Conservation (phyloP, 2,113 vertebrate species). For the Leucopsar rothschildi region DNA sequence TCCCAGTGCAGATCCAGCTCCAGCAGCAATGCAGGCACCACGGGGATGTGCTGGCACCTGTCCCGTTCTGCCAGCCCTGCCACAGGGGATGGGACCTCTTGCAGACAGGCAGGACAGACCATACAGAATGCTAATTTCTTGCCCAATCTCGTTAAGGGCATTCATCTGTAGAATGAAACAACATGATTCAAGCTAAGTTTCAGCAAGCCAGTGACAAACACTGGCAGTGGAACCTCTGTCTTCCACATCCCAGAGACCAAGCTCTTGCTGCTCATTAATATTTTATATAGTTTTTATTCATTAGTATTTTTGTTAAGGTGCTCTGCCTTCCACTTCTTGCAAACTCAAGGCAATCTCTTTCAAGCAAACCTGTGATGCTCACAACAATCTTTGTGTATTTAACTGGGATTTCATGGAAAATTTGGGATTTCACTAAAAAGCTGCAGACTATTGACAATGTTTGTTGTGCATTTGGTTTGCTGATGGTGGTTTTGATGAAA, state of each 20-base stretch:
- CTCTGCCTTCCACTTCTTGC: not conserved
- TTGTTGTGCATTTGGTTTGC: not conserved
- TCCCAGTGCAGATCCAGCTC: not conserved
- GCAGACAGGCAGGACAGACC: not conserved
- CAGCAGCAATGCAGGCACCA: rapidly evolving
- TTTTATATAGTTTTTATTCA: not conserved
- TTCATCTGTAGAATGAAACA: not conserved
- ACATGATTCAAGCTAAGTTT: not conserved
- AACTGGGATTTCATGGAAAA: not conserved
- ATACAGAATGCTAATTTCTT: rapidly evolving
- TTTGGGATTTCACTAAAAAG: not conserved
- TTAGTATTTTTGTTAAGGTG: not conserved
- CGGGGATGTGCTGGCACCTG: not conserved
- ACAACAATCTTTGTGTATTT: not conserved
- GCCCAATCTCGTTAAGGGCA: not conserved
- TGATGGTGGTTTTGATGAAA: not conserved
- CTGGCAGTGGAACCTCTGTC: not conserved
- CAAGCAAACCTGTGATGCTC: not conserved
- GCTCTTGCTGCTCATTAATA: not conserved
- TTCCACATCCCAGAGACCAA: not conserved
- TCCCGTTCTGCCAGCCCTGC: not conserved
- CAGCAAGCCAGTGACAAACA: not conserved
- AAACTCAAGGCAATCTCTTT: not conserved
- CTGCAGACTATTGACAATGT: not conserved
- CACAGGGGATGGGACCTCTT: rapidly evolving